Percentiles rank a stretch among this genome's conserved stretches.
phyloP scores from a whole-genome alignment of 2,113 vertebrate species.

The Nannospalax galili region DNA sequence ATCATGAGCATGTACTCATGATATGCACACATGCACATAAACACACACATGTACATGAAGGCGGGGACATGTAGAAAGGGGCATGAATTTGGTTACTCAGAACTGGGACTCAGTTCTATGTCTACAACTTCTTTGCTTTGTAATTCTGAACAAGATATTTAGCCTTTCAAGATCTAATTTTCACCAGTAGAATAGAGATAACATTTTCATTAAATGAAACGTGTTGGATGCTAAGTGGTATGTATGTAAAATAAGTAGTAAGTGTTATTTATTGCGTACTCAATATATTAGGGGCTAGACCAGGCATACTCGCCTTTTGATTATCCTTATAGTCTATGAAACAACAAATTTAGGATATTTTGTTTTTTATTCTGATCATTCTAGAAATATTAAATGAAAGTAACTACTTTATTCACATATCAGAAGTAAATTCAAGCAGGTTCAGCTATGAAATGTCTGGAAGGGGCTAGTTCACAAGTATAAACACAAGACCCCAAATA shows the following conservation, averaged over 20 bases:
- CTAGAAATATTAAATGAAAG: neutral
- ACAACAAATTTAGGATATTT: neutral
- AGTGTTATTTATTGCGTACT: neutral
- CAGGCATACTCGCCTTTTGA: constrained; percentile 7
- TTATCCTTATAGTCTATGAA: neutral
- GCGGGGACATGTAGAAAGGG: neutral
- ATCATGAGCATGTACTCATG: neutral
- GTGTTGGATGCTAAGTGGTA: neutral
- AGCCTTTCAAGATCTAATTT: neutral
- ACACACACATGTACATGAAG: neutral
- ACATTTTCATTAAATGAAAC: constrained; percentile 18
- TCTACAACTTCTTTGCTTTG: neutral
- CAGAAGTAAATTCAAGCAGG: neutral
- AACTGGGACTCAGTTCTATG: neutral
- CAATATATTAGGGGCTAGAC: neutral
- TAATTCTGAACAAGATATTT: constrained; percentile 29
- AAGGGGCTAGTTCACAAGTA: neutral
- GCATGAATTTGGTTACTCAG: neutral
- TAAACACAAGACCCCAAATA: neutral
- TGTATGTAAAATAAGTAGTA: neutral
- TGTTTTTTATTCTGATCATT: neutral
- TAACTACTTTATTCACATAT: neutral
- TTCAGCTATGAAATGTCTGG: neutral
- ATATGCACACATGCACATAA: no score
- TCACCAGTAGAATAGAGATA: neutral